Evolutionary conservation across 2,888 invertebrate species (phyloP).

Genomic region (Rhagium mordax): DNA sequence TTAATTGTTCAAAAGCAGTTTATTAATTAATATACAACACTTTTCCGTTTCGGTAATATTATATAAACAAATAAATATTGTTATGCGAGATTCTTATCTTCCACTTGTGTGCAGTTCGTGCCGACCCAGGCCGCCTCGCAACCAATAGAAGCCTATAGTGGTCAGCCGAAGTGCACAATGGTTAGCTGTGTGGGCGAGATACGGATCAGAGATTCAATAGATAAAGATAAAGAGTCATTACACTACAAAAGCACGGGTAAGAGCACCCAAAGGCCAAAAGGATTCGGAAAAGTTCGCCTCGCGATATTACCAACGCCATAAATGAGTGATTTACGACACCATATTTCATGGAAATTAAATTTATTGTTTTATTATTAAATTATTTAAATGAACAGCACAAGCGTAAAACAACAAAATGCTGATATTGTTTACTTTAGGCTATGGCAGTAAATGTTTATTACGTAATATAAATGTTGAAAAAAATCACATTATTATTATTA

Average conservation of each 20-base stretch:
- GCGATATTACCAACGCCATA: conserved; percentile 23
- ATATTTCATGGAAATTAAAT: conserved; percentile 23
- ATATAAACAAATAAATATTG: too few species aligned
- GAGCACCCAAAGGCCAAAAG: conserved; percentile 23
- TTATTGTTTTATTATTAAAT: conserved; percentile 29
- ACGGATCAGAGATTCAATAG: conserved; percentile 25
- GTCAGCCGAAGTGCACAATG: conserved; percentile 30
- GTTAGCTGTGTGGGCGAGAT: conserved; percentile 32
- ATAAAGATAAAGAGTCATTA: conserved; percentile 33
- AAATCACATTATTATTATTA: neutral
- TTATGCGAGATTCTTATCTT: neutral
- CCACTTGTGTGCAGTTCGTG: conserved; percentile 11
- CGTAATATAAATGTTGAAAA: conserved; percentile 12
- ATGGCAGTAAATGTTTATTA: conserved; percentile 20
- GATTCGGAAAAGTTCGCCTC: conserved; percentile 1
- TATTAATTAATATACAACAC: too few species aligned
- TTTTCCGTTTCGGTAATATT: too few species aligned
- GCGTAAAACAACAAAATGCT: conserved; percentile 15
- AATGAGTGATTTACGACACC: conserved; percentile 29
- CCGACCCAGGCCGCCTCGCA: neutral
- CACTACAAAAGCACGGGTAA: conserved; percentile 9
- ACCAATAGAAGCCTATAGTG: conserved; percentile 12
- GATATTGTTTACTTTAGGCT: conserved; percentile 26
- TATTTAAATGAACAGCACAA: conserved; percentile 25
- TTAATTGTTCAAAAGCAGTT: too few species aligned